Conservation (phyloP, 2,888 invertebrate genomes). For the Stratiomys singularior region DNA sequence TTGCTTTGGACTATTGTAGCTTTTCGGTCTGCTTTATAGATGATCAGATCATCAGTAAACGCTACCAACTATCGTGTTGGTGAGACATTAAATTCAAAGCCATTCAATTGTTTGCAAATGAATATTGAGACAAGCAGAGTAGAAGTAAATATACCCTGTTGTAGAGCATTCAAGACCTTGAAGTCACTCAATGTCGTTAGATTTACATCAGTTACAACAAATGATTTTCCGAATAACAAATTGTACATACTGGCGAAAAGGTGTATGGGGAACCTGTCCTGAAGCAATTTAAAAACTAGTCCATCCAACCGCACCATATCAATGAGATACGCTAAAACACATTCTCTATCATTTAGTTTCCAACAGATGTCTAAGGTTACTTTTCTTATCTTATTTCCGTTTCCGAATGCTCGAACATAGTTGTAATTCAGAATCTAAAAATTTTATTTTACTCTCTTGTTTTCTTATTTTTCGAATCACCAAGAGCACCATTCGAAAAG, state of each 20-base stretch:
- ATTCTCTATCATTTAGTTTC: constrained; percentile 5
- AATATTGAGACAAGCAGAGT: neutral
- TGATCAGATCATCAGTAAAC: constrained; percentile 19
- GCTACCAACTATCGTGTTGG: neutral
- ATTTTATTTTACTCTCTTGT: too few species aligned
- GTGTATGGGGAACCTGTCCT: constrained; percentile 51
- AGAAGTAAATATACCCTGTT: constrained; percentile 3
- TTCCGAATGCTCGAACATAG: too few species aligned
- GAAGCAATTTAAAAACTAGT: constrained; percentile 52
- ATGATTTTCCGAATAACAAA: neutral
- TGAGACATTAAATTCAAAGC: neutral
- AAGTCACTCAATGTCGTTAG: neutral
- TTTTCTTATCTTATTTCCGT: neutral
- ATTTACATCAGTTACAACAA: neutral
- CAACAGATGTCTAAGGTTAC: constrained; percentile 3
- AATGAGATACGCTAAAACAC: neutral
- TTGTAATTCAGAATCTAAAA: too few species aligned
- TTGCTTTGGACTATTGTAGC: neutral
- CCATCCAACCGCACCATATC: constrained; percentile 52
- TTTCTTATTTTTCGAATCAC: too few species aligned
- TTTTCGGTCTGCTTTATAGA: neutral
- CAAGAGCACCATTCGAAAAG: too few species aligned
- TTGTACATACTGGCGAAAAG: constrained; percentile 52
- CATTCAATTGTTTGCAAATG: neutral
- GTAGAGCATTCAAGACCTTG: constrained; percentile 5